phyloP scores from a whole-genome alignment of 2,888 invertebrate species.

The Polia nebulosa region DNA sequence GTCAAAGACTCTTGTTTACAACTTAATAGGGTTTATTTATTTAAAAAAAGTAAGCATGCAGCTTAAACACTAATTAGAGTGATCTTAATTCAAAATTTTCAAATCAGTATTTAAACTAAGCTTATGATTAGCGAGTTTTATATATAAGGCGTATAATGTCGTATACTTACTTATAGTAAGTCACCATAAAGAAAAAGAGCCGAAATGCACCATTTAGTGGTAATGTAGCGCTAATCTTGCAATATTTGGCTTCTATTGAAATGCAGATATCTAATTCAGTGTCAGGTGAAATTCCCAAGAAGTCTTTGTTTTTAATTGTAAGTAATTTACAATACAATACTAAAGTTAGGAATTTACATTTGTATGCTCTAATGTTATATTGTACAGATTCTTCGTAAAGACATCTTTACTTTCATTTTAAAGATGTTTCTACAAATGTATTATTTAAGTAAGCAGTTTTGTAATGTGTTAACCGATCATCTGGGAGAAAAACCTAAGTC shows the following conservation, averaged over 20 bases:
- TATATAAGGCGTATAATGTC: too few species aligned
- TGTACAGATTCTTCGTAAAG: slow-evolving; percentile 10
- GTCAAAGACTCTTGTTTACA: slow-evolving; percentile 45
- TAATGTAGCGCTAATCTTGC: slow-evolving; percentile 12
- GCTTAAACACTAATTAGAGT: too few species aligned
- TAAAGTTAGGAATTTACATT: slow-evolving; percentile 34
- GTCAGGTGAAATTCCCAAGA: slow-evolving; percentile 55
- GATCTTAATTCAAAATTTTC: too few species aligned
- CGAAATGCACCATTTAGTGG: slow-evolving; percentile 29
- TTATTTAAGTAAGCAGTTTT: background rate
- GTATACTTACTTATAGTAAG: too few species aligned
- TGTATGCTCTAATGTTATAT: background rate
- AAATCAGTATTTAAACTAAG: too few species aligned
- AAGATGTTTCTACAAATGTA: background rate
- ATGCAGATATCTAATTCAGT: slow-evolving; percentile 58
- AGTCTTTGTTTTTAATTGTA: slow-evolving; percentile 36
- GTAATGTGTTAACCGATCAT: background rate
- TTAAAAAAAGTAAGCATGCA: too few species aligned
- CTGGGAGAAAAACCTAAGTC: background rate
- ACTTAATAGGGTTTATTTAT: slow-evolving; percentile 26
- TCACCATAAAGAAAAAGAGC: slow-evolving; percentile 26
- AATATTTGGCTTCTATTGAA: slow-evolving; percentile 54
- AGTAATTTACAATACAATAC: slow-evolving; percentile 42
- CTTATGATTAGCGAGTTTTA: too few species aligned
- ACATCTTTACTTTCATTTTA: slow-evolving; percentile 7